Evolutionary conservation across 2,797 vertebrate genomes (phyloP), one percentile per base, ranked within the genome.

Genomic region (Numenius phaeopus): DNA sequence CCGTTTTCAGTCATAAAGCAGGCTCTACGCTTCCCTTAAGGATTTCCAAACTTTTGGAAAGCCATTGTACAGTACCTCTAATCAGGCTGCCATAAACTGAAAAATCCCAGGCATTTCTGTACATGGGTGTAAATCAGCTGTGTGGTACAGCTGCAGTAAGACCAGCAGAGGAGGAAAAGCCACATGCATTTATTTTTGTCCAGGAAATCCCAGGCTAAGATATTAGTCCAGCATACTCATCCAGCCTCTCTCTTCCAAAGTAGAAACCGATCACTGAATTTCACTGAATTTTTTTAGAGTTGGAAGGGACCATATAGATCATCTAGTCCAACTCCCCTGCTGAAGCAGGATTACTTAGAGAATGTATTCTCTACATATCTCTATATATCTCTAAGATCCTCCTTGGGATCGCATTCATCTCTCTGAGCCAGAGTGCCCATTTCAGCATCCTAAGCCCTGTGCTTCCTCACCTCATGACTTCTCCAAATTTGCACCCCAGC

Each of bases 181-280:
- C 61, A 30, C 0, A 0, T 40, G 52, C 32, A 13, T 75, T 93
- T 95, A 62, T 94, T 95, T 94, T 27, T 46, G 83, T 88, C 46
- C 13, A 3, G 81, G 87, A 91, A 80, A 85, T 80, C 67, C 59
- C 84, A 62, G 50, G 54, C 30, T 49, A 64, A 52, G 29, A 27
- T 42, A 42, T 59, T 42, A 85, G 59, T 64, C 50, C 40, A 61
- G 61, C 19, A 21, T 29, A 30, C 10, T 77, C 10, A 2, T 26
- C 24, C 22, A 73, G 1, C 20, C 20, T 73, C 59, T 29, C 6
- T 62, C 75, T 83, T 64, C 49, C 52, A 71, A 46, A 94, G 65
- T 4, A 70, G 71, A 59, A 80, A 61, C 37, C 0, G 0, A 49
- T n/a, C n/a, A n/a, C n/a, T n/a, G n/a, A n/a, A n/a, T n/a, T n/a